Percentiles rank a stretch among this genome's conserved stretches.
Conservation (phyloP, 2,888 invertebrate genomes). For the Parnassius apollo region DNA sequence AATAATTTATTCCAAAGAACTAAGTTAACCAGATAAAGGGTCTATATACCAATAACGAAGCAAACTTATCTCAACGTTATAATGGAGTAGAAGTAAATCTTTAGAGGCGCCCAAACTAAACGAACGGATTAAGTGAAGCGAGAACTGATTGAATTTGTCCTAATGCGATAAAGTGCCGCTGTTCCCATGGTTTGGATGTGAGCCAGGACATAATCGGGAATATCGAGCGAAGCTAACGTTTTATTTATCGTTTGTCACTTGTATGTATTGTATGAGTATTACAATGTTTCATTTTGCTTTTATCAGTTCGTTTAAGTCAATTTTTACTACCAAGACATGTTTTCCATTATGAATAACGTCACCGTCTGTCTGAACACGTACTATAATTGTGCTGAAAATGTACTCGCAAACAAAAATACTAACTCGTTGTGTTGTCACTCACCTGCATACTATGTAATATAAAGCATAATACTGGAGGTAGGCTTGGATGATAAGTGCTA, state of each 20-base stretch:
- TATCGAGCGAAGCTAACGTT: conserved; percentile 42
- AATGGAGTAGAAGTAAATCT: conserved; percentile 29
- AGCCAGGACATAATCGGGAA: conserved; percentile 48
- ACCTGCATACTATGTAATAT: too few relatives aligned
- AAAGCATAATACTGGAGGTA: too few relatives aligned
- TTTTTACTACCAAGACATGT: too few relatives aligned
- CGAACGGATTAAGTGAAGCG: conserved; percentile 40
- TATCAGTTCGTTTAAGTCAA: too few relatives aligned
- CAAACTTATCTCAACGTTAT: conserved; percentile 10
- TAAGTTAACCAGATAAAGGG: conserved; percentile 4
- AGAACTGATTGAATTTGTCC: conserved; percentile 38
- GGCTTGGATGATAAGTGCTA: too few relatives aligned
- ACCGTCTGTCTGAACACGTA: too few relatives aligned
- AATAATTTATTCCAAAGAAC: too few relatives aligned
- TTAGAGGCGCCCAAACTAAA: conserved; percentile 33
- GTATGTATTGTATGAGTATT: conserved; percentile 4
- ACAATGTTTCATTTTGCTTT: neutral
- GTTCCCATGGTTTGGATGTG: conserved; percentile 44
- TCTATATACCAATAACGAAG: conserved; percentile 15
- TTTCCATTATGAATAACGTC: too few relatives aligned
- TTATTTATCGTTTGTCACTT: conserved; percentile 28
- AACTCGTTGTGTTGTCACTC: too few relatives aligned
- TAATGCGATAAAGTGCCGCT: conserved; percentile 35
- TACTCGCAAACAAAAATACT: too few relatives aligned
- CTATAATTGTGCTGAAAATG: too few relatives aligned